Base-by-base conservation (phyloP, 2,113 vertebrate genomes). In the Actenoides lindsayi region DNA sequence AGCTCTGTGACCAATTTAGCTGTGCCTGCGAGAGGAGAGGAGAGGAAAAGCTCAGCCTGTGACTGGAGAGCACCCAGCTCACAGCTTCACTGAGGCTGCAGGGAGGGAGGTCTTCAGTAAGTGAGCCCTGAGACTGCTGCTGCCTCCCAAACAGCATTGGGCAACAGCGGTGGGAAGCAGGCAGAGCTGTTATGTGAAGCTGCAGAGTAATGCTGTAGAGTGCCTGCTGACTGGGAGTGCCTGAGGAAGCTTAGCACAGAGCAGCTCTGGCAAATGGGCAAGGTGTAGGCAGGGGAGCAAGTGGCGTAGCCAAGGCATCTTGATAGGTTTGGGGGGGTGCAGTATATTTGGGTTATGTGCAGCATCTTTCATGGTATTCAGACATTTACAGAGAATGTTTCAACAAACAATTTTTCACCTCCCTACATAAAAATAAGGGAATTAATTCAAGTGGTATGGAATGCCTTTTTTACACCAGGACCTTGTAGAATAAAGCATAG, bases 1-100 rank as follows among this genome's bases (percentile, higher is more conserved):
- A 91, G 80, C 67, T 91, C 39, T 56, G 80, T 89, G 76, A 86
- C 89, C 13, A 9, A 84, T 89, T 87, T 35, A 92, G 86, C 83
- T 78, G 48, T 78, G 83, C 51, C 73, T 87, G 83, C 64, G 33
- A 94, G 80, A 83, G 44, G 54, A 83, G 62, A 44, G 48, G 35
- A 83, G 62, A 44, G 48, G 35, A 75, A 21, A 68, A 68, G 83
- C 87, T 92, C 77, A 27, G 64, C 60, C 73, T 75, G 69, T 0
- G 2, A 23, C 89, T 96, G 93, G 94, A 94, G 76, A 6, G 5
- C 37, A 33, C 89, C 75, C 96, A 90, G 89, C 56, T 28, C 60
- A 33, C 64, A 70, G 70, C 62, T 44, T 63, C 8, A 0, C 16
- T 39, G 4, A 7, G 42, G 59, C 69, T 68, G 37, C 0, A 0